Evolutionary conservation across 2,797 vertebrate species (phyloP).

Genomic region (Typhlichthys subterraneus): DNA sequence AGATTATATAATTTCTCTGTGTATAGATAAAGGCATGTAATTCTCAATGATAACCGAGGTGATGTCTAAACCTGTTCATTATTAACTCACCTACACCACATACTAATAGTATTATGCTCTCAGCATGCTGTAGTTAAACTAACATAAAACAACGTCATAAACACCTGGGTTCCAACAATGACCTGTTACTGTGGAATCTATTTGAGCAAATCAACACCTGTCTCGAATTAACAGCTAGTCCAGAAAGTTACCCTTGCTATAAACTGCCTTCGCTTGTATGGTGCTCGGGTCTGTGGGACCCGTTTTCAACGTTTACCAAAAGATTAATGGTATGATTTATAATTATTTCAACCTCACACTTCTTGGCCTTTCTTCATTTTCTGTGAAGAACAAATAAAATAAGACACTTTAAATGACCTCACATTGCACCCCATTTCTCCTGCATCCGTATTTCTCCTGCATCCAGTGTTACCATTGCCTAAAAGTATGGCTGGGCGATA

Average conservation of each 20-base stretch:
- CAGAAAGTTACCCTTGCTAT: background rate
- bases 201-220: conserved; percentile 9
- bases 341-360: too few relatives aligned
- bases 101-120: conserved; percentile 23
- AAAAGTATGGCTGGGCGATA: too few relatives aligned
- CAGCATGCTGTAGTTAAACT: conserved; percentile 27
- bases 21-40: conserved; percentile 45
- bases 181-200: background rate
- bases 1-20: conserved; percentile 35
- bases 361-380: too few relatives aligned
- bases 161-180: conserved; percentile 10
- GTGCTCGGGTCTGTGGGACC: too few relatives aligned
- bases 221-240: conserved; percentile 5
- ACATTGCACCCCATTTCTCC: too few relatives aligned
- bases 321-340: too few relatives aligned
- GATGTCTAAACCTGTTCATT: conserved; percentile 31
- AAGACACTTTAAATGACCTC: too few relatives aligned
- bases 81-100: conserved; percentile 32
- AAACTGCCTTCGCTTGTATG: background rate
- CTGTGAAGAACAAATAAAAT: too few relatives aligned
- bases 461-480: too few relatives aligned
- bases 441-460: too few relatives aligned
- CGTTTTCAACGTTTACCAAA: too few relatives aligned
- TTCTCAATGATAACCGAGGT: conserved; percentile 30
- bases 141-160: conserved; percentile 11